Conservation (phyloP, 2,888 invertebrate genomes). For the Harpalus rubripes region DNA sequence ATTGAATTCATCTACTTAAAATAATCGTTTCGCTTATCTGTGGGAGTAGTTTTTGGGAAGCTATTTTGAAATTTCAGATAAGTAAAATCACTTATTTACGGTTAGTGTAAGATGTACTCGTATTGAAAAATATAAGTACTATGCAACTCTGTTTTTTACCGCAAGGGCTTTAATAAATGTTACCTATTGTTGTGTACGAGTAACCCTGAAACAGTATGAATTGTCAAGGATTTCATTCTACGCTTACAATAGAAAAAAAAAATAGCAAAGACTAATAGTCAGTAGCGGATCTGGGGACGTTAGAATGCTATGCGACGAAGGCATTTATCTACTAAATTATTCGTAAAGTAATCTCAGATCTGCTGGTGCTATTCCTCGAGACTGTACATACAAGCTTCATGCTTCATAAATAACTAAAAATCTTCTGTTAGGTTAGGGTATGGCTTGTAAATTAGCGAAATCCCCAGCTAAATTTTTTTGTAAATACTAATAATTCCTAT, state of each 20-base stretch:
- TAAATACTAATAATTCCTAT: neutral
- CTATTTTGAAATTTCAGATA: no score
- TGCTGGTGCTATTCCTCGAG: slow-evolving; percentile 19
- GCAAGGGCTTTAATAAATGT: no score
- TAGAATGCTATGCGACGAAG: neutral
- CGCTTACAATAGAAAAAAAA: no score
- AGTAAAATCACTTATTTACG: no score
- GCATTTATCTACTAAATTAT: slow-evolving; percentile 2
- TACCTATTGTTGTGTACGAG: neutral
- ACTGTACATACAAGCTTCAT: slow-evolving; percentile 28
- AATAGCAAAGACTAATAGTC: slow-evolving; percentile 4
- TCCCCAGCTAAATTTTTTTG: neutral
- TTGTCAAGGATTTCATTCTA: no score
- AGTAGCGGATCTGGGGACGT: slow-evolving; percentile 1
- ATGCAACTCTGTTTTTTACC: no score
- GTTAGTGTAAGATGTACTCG: no score
- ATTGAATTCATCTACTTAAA: no score
- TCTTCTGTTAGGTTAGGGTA: slow-evolving; percentile 8
- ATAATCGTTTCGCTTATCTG: no score
- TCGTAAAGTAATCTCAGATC: slow-evolving; percentile 3
- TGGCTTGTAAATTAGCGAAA: slow-evolving; percentile 12
- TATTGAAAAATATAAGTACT: no score
- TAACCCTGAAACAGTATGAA: no score
- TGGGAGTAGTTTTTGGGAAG: no score
- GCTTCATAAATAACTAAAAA: slow-evolving; percentile 13